These are phyloP conservation scores for Platichthys stellatus DNA, from an alignment of 2,113 vertebrate genomes.

Conservation along the genomic window DNA sequence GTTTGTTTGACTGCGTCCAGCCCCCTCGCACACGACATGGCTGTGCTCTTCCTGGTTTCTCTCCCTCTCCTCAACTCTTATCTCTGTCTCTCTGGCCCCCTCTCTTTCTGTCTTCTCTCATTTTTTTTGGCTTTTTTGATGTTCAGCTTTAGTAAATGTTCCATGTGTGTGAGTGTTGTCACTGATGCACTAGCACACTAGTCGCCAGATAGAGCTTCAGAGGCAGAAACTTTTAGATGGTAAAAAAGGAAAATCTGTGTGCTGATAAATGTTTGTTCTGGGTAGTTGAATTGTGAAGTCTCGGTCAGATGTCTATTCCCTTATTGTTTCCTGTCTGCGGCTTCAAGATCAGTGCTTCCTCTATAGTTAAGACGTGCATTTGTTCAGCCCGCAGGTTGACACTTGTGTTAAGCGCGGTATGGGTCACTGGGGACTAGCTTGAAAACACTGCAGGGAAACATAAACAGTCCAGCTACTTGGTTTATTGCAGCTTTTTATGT, in stretches of 20 bases:
- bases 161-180: slow-evolving; percentile 66
- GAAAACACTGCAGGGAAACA: not conserved
- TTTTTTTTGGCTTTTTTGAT: slow-evolving; percentile 58
- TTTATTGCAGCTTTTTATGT: not conserved
- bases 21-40: slow-evolving; percentile 47
- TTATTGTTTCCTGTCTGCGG: slow-evolving; percentile 10
- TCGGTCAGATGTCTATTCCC: not conserved
- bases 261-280: slow-evolving; percentile 18
- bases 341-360: not conserved
- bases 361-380: slow-evolving; percentile 14
- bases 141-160: slow-evolving; percentile 74
- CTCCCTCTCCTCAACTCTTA: slow-evolving; percentile 39
- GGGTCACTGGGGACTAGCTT: not conserved
- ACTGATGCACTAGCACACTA: slow-evolving; percentile 58
- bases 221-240: slow-evolving; percentile 19
- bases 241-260: not conserved
- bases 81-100: slow-evolving; percentile 1
- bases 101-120: slow-evolving; percentile 31
- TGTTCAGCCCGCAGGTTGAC: slow-evolving; percentile 26
- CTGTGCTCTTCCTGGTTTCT: slow-evolving; percentile 47
- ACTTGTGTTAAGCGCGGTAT: slow-evolving; percentile 16
- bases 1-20: slow-evolving; percentile 46
- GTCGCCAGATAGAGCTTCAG: slow-evolving; percentile 37
- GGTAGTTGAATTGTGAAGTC: slow-evolving; percentile 21
- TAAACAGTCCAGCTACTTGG: not conserved